A percentile compares a stretch with the other conserved stretches of the same genome.
These are phyloP conservation scores for Parelbella ahira DNA, from an alignment of 2,888 invertebrate species.

Conservation along the genomic window DNA sequence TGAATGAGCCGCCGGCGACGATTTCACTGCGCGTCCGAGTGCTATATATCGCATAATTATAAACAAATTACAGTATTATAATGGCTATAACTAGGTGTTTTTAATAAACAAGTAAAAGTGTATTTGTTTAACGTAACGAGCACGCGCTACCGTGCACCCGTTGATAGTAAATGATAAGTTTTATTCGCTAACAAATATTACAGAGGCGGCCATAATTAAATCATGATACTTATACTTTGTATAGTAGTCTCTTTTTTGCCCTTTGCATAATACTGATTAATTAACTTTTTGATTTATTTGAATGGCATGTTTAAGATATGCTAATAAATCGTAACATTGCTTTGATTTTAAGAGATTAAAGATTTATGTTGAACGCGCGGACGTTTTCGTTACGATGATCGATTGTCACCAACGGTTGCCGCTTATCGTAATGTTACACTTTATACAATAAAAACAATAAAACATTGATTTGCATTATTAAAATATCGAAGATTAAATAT, in stretches of 20 bases:
- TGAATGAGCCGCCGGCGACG: too few relatives aligned
- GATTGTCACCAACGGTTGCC: slow-evolving; percentile 7
- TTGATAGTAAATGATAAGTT: slow-evolving; percentile 42
- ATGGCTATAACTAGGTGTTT: slow-evolving; percentile 23
- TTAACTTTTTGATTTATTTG: slow-evolving; percentile 12
- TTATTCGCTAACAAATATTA: slow-evolving; percentile 28
- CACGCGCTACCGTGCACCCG: slow-evolving; percentile 55
- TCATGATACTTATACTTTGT: not conserved
- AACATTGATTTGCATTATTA: slow-evolving; percentile 16
- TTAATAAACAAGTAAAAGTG: slow-evolving; percentile 31
- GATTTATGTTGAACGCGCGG: slow-evolving; percentile 13
- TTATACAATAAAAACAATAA: slow-evolving; percentile 8
- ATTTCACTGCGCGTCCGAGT: too few relatives aligned
- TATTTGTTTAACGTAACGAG: slow-evolving; percentile 62
- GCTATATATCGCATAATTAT: too few relatives aligned
- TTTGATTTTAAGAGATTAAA: slow-evolving; percentile 24
- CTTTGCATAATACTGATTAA: slow-evolving; percentile 14
- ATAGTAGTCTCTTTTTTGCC: not conserved
- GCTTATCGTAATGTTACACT: slow-evolving; percentile 11
- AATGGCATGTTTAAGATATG: slow-evolving; percentile 11
- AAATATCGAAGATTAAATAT: slow-evolving; percentile 10
- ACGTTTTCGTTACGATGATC: slow-evolving; percentile 15
- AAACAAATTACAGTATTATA: slow-evolving; percentile 1
- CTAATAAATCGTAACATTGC: slow-evolving; percentile 18
- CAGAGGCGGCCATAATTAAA: slow-evolving; percentile 27